A percentile compares a stretch with the other conserved stretches of the same genome.
phyloP scores from a whole-genome alignment of 1,140 invertebrate genomes.

The Eriocheir sinensis region DNA sequence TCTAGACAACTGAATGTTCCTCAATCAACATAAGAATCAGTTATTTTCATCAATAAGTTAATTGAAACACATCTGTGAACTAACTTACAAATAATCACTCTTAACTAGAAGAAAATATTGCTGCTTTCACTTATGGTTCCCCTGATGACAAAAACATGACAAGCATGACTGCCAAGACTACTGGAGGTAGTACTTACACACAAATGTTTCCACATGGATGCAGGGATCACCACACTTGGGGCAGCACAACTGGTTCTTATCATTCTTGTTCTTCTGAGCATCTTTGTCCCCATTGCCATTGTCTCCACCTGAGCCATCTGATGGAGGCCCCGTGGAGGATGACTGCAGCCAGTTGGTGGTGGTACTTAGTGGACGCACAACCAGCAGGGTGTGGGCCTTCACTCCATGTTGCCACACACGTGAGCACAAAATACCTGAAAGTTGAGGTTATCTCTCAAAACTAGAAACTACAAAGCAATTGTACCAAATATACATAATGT shows the following conservation, averaged over 20 bases:
- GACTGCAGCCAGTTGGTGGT: conserved; percentile 20
- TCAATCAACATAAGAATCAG: too few species aligned
- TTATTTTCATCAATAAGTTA: too few species aligned
- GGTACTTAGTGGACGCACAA: conserved; percentile 43
- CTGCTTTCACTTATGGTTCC: not conserved
- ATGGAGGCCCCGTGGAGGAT: conserved; percentile 64
- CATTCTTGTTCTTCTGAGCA: conserved; percentile 64
- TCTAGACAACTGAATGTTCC: not conserved
- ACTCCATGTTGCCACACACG: not conserved
- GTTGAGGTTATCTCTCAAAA: not conserved
- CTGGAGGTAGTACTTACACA: conserved; percentile 86
- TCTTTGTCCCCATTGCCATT: conserved; percentile 64
- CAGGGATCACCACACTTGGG: conserved; percentile 98
- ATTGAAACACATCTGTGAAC: too few species aligned
- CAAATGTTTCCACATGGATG: conserved; percentile 97
- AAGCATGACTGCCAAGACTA: not conserved
- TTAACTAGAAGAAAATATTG: too few species aligned
- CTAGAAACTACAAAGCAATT: not conserved
- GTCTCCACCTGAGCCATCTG: conserved; percentile 59
- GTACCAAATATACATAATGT: not conserved
- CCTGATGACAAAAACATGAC: not conserved
- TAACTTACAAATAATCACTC: too few species aligned
- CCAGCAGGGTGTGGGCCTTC: not conserved
- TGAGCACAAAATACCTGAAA: conserved; percentile 55
- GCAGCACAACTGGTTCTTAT: conserved; percentile 83